Conservation (phyloP, 92 coral and sea anemone genomes). For the Chrysogorgia sp. region DNA sequence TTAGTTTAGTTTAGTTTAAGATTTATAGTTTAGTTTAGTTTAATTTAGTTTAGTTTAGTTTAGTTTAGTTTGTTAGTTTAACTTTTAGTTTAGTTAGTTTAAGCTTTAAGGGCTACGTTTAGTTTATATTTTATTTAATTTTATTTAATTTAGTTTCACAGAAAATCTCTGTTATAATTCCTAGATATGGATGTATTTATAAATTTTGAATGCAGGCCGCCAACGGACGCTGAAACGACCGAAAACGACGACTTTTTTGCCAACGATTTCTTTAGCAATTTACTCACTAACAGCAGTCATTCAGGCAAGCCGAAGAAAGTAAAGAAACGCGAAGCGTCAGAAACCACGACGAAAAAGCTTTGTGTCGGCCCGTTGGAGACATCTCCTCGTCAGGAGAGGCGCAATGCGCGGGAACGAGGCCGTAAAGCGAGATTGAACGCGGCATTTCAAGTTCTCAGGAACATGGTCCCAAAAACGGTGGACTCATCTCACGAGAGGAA, state of each 20-base stretch:
- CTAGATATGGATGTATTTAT: not conserved
- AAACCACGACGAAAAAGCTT: slow-evolving; percentile 49
- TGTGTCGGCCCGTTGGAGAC: slow-evolving; percentile 28
- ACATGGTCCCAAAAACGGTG: slow-evolving; percentile 80
- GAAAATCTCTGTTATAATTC: not conserved
- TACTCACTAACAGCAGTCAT: not conserved
- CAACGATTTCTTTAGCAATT: not conserved
- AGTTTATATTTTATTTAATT: no score
- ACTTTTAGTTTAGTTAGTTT: no score
- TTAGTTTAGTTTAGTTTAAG: no score
- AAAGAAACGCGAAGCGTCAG: slow-evolving; percentile 50
- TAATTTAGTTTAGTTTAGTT: no score
- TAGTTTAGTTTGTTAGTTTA: no score
- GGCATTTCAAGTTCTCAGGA: slow-evolving; percentile 92
- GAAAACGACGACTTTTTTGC: slow-evolving; percentile 2
- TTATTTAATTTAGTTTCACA: no score
- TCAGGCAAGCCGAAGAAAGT: slow-evolving; percentile 26
- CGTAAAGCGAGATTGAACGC: slow-evolving; percentile 93
- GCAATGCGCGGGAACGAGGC: slow-evolving; percentile 96
- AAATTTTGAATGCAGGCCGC: not conserved
- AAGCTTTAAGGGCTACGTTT: no score
- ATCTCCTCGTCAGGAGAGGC: slow-evolving; percentile 81
- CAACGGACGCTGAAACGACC: not conserved
- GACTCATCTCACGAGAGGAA: slow-evolving; percentile 70
- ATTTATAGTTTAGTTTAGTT: no score